Base-by-base conservation (phyloP, 2,888 invertebrate species). In the Octodonta nipae region DNA sequence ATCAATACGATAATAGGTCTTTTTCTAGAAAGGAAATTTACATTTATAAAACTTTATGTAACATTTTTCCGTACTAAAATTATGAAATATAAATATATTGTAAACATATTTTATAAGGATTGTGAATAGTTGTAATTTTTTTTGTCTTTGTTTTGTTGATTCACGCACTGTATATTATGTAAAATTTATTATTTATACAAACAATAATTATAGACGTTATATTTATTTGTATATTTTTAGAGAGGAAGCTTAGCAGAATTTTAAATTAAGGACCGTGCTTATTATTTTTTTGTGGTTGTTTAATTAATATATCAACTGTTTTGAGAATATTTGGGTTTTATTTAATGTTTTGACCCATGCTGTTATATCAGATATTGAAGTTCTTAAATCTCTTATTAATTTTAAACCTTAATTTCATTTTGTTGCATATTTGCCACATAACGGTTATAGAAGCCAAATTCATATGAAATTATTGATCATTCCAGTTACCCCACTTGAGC, bases 1-100 rank as follows among this genome's bases (percentile, higher is more conserved):
- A n/a, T n/a, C n/a, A n/a, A n/a, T n/a, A n/a, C n/a, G n/a, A n/a
- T n/a, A n/a, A n/a, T 26, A 37, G 30, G 32, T 27, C 15, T 31
- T 22, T 22, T 33, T 15, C 26, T 36, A 33, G 30, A 13, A 17
- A 32, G 22, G 24, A 13, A 26, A 26, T 22, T 34, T 22, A 15
- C 25, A 34, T 32, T 22, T 31, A 22, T 22, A 22, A 32, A 32
- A 22, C 13, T 17, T 31, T n/a, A 25, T 28, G 24, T 26, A 25
- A 25, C 24, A 10, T 13, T 20, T 30, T 34, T 27, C 27, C 25
- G 25, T 33, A 33, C 30, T 30, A 33, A 30, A 33, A 5, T 20
- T 20, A 20, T 20, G n/a, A 22, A 10, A 22, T 11, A 11, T 22
- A 11, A 11, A 22, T 11, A 22, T 22, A 11, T 22, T 20, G 6